phyloP scores from a whole-genome alignment of 2,797 vertebrate genomes.

The Sebastes hopkinsi region DNA sequence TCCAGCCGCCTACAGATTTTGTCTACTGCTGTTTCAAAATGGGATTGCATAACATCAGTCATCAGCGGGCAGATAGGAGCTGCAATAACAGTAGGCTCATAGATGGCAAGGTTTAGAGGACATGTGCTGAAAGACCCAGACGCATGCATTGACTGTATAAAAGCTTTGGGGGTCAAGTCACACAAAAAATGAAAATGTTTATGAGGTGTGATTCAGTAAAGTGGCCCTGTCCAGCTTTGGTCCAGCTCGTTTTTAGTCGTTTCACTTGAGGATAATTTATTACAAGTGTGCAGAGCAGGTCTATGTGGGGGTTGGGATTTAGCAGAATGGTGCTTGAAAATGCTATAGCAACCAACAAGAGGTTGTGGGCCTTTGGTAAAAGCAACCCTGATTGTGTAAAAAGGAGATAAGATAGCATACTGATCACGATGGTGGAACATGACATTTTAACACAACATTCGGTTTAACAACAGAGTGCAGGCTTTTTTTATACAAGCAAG shows the following conservation, averaged over 20 bases:
- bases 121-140: slow-evolving; percentile 52
- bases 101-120: slow-evolving; percentile 44
- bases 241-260: slow-evolving; percentile 90
- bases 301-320: slow-evolving; percentile 80
- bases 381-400: slow-evolving; percentile 72
- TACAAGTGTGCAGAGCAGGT: slow-evolving; percentile 94
- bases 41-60: slow-evolving; percentile 91
- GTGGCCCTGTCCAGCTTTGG: slow-evolving; percentile 84
- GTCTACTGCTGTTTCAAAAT: slow-evolving; percentile 89
- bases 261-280: slow-evolving; percentile 99
- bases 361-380: slow-evolving; percentile 79
- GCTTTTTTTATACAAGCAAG: not conserved
- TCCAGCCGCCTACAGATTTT: slow-evolving; percentile 87
- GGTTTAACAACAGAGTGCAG: slow-evolving; percentile 33
- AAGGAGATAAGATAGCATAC: slow-evolving; percentile 57
- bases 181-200: slow-evolving; percentile 67
- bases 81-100: slow-evolving; percentile 38
- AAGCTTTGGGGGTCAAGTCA: slow-evolving; percentile 65
- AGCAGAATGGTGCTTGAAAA: slow-evolving; percentile 93
- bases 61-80: slow-evolving; percentile 61
- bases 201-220: slow-evolving; percentile 88
- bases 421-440: slow-evolving; percentile 53
- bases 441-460: slow-evolving; percentile 56
- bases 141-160: slow-evolving; percentile 48
- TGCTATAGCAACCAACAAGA: slow-evolving; percentile 96